Percentiles rank a stretch among this genome's conserved stretches.
These are phyloP conservation scores for Agonopterix subpropinquella DNA, from an alignment of 2,888 invertebrate genomes.

Conservation along the genomic window DNA sequence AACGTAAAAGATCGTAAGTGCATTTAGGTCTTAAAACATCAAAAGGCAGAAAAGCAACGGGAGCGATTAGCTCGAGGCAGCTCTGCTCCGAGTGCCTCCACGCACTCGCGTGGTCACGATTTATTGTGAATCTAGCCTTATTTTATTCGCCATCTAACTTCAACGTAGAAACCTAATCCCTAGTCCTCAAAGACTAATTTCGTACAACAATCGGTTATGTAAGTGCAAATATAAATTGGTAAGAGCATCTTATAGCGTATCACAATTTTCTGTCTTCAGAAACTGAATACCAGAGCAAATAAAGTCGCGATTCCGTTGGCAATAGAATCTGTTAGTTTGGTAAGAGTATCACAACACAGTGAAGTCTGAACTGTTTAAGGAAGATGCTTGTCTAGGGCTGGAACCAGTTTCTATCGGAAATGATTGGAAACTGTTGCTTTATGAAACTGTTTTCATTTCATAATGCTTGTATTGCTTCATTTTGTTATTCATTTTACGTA, in stretches of 20 bases:
- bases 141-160: conserved; percentile 23
- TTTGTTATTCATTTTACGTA: conserved; percentile 9
- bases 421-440: conserved; percentile 3
- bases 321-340: no score
- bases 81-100: conserved; percentile 27
- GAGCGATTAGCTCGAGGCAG: conserved; percentile 63
- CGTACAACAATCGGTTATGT: conserved; percentile 17
- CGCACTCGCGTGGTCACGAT: conserved; percentile 53
- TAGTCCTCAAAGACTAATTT: conserved; percentile 23
- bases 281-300: no score
- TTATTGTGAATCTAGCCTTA: conserved; percentile 42
- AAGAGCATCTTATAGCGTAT: neutral
- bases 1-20: conserved; percentile 7
- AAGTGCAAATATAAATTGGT: conserved; percentile 21
- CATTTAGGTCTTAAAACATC: conserved; percentile 19
- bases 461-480: neutral
- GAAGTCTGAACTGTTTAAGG: conserved; percentile 55
- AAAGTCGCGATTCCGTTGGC: no score
- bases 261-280: no score
- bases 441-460: conserved; percentile 5
- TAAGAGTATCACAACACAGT: conserved; percentile 18
- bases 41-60: conserved; percentile 52
- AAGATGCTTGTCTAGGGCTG: conserved; percentile 54
- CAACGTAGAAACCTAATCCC: conserved; percentile 16
- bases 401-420: conserved; percentile 39